Evolutionary conservation across 1,140 invertebrate genomes (phyloP), one percentile per base, ranked within the genome.

Genomic region (Atta cephalotes): DNA sequence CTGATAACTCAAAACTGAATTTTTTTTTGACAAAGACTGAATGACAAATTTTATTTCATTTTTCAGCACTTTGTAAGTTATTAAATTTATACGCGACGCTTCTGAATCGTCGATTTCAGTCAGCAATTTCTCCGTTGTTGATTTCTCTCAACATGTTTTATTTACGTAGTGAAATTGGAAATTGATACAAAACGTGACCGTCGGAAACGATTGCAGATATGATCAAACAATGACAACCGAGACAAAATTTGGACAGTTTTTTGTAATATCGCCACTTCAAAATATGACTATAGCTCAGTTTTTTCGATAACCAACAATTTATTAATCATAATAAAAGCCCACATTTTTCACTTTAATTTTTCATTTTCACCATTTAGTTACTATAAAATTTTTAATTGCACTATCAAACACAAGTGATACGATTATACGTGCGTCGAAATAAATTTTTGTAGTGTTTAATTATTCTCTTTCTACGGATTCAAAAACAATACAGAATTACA

Each of bases 111-210:
- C 79, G 66, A 72, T 81, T 45, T 10, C 49, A 71, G 12, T 25
- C 51, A 58, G 18, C 51, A 31, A n/a, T 21, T 21, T 21, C 21
- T 21, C 39, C 12, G 65, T 70, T 71, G 78, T 70, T 81, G 79
- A 81, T 81, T 81, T 81, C 66, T 81, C 21, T 72, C 66, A 72
- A 81, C 21, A 16, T 72, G 49, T 81, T 81, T 72, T 72, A 81
- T 81, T 81, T 81, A 60, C 66, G 35, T n/a, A 58, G 16, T 51
- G 16, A 71, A 81, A 81, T 81, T 81, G 53, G 66, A 72, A 72
- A 70, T 81, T 72, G 66, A 81, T 81, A 45, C 79, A 81, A 58
- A 81, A 81, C 51, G 51, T 81, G 66, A 71, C 35, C 21, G 3
- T 72, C 21, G 53, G 45, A 58, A 81, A 71, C 25, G 60, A 21